These are phyloP conservation scores for Lepidochrysops patricia DNA, from an alignment of 2,888 invertebrate species.

Conservation along the genomic window DNA sequence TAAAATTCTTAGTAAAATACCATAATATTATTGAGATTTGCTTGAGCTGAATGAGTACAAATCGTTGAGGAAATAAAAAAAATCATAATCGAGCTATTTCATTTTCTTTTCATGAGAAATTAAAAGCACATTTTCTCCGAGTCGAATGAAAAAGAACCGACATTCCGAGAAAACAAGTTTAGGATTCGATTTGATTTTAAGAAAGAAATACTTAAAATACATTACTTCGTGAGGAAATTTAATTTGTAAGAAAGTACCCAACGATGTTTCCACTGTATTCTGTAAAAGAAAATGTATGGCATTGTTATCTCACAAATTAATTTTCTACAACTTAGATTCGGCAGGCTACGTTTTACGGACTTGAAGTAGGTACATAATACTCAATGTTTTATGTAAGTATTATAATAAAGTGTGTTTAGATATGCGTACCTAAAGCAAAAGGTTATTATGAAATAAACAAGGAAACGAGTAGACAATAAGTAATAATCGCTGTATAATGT, in stretches of 20 bases:
- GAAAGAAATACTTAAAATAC: background rate
- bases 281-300: background rate
- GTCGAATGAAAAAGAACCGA: background rate
- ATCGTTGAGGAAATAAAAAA: background rate
- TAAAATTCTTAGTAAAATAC: too few relatives aligned
- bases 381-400: too few relatives aligned
- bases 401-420: too few relatives aligned
- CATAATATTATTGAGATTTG: too few relatives aligned
- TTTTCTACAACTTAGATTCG: background rate
- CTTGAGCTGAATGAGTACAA: background rate
- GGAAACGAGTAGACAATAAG: too few relatives aligned
- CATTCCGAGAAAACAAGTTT: background rate
- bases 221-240: background rate
- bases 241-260: background rate
- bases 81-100: background rate
- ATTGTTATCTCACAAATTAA: background rate
- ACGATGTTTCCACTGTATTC: background rate
- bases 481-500: too few relatives aligned
- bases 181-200: background rate
- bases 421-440: too few relatives aligned
- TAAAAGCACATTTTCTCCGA: background rate
- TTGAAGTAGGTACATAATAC: too few relatives aligned
- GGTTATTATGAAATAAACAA: too few relatives aligned
- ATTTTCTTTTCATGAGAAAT: slow-evolving; percentile 4
- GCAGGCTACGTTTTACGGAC: too few relatives aligned